These are phyloP conservation scores for Meloe dianella DNA, from an alignment of 2,888 invertebrate species.

Conservation along the genomic window DNA sequence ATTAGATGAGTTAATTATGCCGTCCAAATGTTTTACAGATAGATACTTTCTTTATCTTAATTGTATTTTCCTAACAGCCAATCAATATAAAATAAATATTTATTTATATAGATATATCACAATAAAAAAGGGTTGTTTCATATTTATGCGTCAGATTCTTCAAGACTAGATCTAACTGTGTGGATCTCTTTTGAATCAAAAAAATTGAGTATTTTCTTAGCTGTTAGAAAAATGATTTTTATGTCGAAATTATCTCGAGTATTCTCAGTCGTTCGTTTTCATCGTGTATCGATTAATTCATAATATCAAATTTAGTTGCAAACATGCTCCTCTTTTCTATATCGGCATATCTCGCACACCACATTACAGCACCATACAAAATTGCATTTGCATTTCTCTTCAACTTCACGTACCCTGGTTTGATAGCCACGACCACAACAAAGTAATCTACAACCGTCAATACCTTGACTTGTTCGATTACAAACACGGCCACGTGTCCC, in stretches of 20 bases:
- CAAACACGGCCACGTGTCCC: slow-evolving; percentile 84
- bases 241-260: slow-evolving; percentile 5
- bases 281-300: slow-evolving; percentile 23
- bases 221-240: not conserved
- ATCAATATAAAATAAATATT: not conserved
- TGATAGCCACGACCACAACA: slow-evolving; percentile 91
- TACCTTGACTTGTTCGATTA: slow-evolving; percentile 82
- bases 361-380: slow-evolving; percentile 94
- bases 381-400: slow-evolving; percentile 86
- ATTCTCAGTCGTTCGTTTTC: slow-evolving; percentile 36
- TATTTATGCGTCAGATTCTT: not conserved
- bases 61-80: not conserved
- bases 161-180: slow-evolving; percentile 1
- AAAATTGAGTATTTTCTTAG: not conserved
- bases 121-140: not conserved
- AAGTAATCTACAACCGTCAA: slow-evolving; percentile 84
- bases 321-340: slow-evolving; percentile 81
- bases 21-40: not conserved
- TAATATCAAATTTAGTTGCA: slow-evolving; percentile 70
- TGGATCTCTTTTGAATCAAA: not conserved
- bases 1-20: not conserved
- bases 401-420: slow-evolving; percentile 79
- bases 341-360: slow-evolving; percentile 81
- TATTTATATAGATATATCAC: slow-evolving; percentile 2
- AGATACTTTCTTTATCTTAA: not conserved